Conservation (phyloP, 2,888 invertebrate species). For the Rhagonycha fulva region DNA sequence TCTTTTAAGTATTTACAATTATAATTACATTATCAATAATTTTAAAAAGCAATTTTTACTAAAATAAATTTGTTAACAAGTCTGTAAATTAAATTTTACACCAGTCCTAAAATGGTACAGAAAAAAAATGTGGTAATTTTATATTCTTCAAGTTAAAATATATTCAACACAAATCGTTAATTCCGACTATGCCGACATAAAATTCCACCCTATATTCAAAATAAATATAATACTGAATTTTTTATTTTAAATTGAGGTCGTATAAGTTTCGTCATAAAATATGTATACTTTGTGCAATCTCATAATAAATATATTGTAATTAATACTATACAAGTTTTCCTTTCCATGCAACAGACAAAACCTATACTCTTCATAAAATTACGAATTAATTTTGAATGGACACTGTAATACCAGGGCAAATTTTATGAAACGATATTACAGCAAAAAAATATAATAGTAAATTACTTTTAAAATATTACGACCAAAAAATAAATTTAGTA, state of each 20-base stretch:
- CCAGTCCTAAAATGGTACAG: background rate
- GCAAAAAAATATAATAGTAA: background rate
- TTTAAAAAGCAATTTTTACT: background rate
- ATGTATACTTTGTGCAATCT: background rate
- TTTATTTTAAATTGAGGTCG: background rate
- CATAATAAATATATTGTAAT: background rate
- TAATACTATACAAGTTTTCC: background rate
- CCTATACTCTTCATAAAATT: background rate
- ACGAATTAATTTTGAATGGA: background rate
- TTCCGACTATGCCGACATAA: background rate
- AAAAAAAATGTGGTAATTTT: background rate
- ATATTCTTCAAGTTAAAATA: background rate
- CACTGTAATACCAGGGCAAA: background rate
- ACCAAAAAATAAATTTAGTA: background rate
- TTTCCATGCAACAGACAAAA: background rate
- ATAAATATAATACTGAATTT: background rate
- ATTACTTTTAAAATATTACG: background rate
- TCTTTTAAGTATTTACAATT: constrained; percentile 38
- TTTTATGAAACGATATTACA: background rate
- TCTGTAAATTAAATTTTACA: background rate
- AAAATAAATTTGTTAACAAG: background rate
- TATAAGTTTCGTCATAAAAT: background rate
- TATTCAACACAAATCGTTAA: background rate
- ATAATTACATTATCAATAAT: constrained; percentile 18
- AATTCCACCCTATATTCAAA: background rate